phyloP scores from a whole-genome alignment of 1,140 invertebrate species.

The Asbolus verrucosus region DNA sequence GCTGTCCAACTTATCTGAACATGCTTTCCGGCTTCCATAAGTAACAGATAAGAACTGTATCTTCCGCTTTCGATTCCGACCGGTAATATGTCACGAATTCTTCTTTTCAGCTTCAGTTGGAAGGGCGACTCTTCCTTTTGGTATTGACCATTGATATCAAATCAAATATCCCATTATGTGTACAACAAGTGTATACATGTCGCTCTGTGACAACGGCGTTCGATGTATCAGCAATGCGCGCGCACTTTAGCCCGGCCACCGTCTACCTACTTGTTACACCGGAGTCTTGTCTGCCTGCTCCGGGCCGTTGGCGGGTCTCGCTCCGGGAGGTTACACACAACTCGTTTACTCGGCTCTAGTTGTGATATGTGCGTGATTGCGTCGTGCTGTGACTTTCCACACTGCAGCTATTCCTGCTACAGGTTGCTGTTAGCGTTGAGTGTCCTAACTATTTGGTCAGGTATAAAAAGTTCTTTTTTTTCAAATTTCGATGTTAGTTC shows the following conservation, averaged over 20 bases:
- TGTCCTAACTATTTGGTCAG: constrained; percentile 4
- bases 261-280: constrained; percentile 65
- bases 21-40: too few species aligned
- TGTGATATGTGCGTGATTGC: constrained; percentile 50
- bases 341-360: constrained; percentile 40
- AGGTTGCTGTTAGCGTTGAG: constrained; percentile 23
- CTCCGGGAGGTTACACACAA: constrained; percentile 41
- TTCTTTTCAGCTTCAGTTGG: neutral
- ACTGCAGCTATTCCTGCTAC: constrained; percentile 10
- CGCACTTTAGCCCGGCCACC: constrained; percentile 58
- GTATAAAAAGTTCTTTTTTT: constrained; percentile 32
- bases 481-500: constrained; percentile 1
- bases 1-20: too few species aligned
- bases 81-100: too few species aligned
- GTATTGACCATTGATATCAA: constrained; percentile 13
- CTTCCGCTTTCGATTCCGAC: too few species aligned
- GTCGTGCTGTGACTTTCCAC: constrained; percentile 42
- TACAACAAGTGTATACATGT: constrained; percentile 49
- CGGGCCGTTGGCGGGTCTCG: constrained; percentile 55
- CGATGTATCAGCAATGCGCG: constrained; percentile 56
- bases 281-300: constrained; percentile 62
- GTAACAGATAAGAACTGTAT: too few species aligned
- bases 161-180: constrained; percentile 44
- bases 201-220: constrained; percentile 45
- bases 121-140: neutral